Base-by-base conservation (phyloP, 2,113 vertebrate species). In the Malurus alboscapulatus region DNA sequence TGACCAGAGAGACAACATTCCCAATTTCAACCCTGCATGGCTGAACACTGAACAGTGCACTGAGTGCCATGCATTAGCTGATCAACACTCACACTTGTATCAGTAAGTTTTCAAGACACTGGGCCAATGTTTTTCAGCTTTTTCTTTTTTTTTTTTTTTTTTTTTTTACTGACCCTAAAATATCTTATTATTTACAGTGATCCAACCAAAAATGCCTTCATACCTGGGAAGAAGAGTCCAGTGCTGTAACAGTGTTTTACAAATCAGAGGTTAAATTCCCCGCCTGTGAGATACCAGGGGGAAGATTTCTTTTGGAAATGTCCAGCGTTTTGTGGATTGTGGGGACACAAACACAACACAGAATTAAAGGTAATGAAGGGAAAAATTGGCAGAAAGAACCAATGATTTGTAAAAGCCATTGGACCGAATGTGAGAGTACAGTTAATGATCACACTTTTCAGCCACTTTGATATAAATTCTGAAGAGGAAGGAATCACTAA, bases 351-450 rank as follows among this genome's bases (percentile, higher is more conserved):
- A 84, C 93, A 54, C 36, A 55, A 90, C 45, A 96, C 44, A 78
- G 63, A 92, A 95, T 68, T 92, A 81, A 93, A 95, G 48, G 67
- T 48, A 92, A 96, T 29, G 57, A 21, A 73, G 40, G 40, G 63
- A 90, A 63, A 63, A 77, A 14, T 20, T 68, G 68, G 54, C 84
- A 94, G 50, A 38, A 85, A 73, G 29, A 47, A 19, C 53, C 40
- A 65, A 40, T 54, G 22, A 78, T 62, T 90, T 96, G 93, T 90
- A 58, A 82, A 61, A 71, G 34, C 53, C 22, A 27, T 44, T 36
- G 71, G 69, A 90, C 29, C 80, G 88, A 59, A 67, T 2, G 4
- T 11, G 21, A 50, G 74, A 74, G 15, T 17, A 48, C 9, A 57
- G 13, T 58, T 18, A 65, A 59, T 53, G 34, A 42, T 51, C 63